phyloP scores from a whole-genome alignment of 2,888 invertebrate genomes.

The Drosophila gaucha region DNA sequence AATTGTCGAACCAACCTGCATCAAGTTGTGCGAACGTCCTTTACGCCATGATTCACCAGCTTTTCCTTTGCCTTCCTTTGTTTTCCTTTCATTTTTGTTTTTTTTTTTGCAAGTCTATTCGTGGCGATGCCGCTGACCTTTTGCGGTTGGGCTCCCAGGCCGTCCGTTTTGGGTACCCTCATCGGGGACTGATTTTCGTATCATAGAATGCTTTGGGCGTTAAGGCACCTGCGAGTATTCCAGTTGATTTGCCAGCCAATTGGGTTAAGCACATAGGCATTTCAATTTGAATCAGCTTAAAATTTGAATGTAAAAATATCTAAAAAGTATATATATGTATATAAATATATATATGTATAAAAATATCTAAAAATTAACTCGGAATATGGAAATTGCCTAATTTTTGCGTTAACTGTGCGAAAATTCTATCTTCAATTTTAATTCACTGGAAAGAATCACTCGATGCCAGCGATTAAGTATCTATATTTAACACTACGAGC shows the following conservation, averaged over 20 bases:
- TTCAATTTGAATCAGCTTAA: conserved; percentile 48
- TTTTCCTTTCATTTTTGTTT: conserved; percentile 1
- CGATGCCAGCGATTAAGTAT: neutral
- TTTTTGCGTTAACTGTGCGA: neutral
- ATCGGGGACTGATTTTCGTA: conserved; percentile 8
- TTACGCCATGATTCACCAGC: conserved; percentile 41
- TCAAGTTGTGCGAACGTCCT: conserved; percentile 45
- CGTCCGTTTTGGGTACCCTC: neutral
- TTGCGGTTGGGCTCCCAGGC: conserved; percentile 27
- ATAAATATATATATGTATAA: neutral
- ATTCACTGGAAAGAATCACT: neutral
- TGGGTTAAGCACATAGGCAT: conserved; percentile 41
- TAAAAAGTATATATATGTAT: neutral
- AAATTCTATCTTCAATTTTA: neutral
- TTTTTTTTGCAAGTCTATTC: conserved; percentile 35
- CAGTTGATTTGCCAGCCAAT: conserved; percentile 45
- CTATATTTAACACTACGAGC: neutral
- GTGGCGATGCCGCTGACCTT: conserved; percentile 59
- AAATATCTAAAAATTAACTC: neutral
- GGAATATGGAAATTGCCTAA: conserved; percentile 10
- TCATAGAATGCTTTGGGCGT: neutral
- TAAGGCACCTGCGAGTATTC: conserved; percentile 19
- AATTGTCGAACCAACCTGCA: conserved; percentile 47
- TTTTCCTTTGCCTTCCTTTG: conserved; percentile 25
- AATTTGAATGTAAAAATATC: conserved; percentile 16